Percentiles rank a stretch among this genome's conserved stretches.
These are phyloP conservation scores for Mylabris sibirica DNA, from an alignment of 2,888 invertebrate species.

Conservation along the genomic window DNA sequence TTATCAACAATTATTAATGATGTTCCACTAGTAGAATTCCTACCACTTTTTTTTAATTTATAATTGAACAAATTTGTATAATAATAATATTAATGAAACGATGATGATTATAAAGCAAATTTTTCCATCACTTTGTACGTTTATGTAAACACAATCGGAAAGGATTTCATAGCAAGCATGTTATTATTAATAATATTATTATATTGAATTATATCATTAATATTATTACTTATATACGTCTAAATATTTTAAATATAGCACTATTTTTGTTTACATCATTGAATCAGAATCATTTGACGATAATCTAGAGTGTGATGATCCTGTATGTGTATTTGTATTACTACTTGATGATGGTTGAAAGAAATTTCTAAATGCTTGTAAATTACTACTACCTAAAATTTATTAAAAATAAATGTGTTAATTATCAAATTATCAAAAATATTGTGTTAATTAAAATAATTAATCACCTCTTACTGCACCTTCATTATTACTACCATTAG, in stretches of 20 bases:
- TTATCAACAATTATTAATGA: neutral
- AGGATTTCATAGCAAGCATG: constrained; percentile 26
- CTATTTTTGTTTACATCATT: constrained; percentile 39
- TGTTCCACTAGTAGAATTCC: neutral
- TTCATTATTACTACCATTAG: neutral
- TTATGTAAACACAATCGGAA: constrained; percentile 12
- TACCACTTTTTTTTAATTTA: neutral
- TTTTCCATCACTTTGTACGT: neutral
- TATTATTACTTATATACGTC: constrained; percentile 20
- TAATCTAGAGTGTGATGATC: constrained; percentile 40
- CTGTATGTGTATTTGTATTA: constrained; percentile 36
- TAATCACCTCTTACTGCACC: constrained; percentile 13
- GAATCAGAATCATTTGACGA: constrained; percentile 41
- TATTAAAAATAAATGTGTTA: constrained; percentile 11
- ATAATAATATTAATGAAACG: constrained; percentile 17
- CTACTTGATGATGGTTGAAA: constrained; percentile 40
- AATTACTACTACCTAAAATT: constrained; percentile 30
- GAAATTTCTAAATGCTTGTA: constrained; percentile 27
- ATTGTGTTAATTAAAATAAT: constrained; percentile 14
- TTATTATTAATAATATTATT: neutral
- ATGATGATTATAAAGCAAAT: constrained; percentile 20
- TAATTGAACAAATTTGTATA: neutral
- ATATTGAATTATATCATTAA: neutral
- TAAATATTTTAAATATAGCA: constrained; percentile 23
- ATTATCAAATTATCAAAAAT: constrained; percentile 12